These are phyloP conservation scores for Fulmarus glacialis DNA, from an alignment of 2,113 vertebrate species.

Conservation along the genomic window DNA sequence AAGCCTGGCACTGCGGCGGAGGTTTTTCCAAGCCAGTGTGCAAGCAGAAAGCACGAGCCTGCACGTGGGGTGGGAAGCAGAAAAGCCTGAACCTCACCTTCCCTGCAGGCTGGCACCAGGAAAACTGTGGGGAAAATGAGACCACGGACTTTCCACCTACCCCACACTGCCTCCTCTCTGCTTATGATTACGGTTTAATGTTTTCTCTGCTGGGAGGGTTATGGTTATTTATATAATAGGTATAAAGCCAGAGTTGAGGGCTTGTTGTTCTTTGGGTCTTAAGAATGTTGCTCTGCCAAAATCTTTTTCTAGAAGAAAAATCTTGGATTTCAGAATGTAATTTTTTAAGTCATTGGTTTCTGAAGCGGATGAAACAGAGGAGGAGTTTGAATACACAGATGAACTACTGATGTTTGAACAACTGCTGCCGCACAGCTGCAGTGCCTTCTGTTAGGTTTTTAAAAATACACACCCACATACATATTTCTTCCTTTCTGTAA, in stretches of 20 bases:
- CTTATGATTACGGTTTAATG: not conserved
- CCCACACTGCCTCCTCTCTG: not conserved
- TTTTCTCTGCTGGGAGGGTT: not conserved
- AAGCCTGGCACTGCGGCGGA: not conserved
- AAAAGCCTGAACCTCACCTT: not conserved
- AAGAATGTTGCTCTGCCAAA: not conserved
- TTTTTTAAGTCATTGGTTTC: not conserved
- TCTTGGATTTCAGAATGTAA: not conserved
- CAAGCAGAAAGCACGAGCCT: not conserved
- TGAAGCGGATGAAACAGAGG: not conserved
- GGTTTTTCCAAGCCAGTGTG: not conserved
- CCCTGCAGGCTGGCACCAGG: not conserved
- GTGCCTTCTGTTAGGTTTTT: slow-evolving; percentile 30
- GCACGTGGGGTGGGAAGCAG: not conserved
- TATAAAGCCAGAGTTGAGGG: not conserved
- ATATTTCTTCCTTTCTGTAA: slow-evolving; percentile 19
- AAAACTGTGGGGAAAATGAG: not conserved
- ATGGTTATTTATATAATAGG: not conserved
- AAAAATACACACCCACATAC: not conserved
- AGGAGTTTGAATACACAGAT: not conserved
- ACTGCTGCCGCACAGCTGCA: slow-evolving; percentile 12
- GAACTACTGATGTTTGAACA: slow-evolving; percentile 8
- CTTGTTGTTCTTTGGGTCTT: not conserved
- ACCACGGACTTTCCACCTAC: fast-evolving
- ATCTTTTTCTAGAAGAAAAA: not conserved